phyloP scores from a whole-genome alignment of 2,888 invertebrate species.

The Lucinisca nassula region DNA sequence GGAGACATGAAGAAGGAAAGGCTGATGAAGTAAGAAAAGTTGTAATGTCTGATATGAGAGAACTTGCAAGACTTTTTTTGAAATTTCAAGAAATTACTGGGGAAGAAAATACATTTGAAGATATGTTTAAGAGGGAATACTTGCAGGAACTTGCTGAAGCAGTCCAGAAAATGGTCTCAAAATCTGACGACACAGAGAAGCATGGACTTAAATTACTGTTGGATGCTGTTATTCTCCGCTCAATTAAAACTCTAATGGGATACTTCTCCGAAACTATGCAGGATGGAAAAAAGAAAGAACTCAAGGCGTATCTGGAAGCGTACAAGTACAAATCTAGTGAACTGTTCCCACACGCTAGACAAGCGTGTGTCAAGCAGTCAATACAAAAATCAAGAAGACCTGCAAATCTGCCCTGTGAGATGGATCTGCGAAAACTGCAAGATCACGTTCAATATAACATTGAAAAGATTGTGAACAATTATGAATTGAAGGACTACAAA shows the following conservation, averaged over 20 bases:
- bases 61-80: constrained; percentile 29
- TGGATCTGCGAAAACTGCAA: background rate
- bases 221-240: constrained; percentile 20
- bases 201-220: constrained; percentile 35
- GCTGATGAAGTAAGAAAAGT: constrained; percentile 26
- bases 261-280: too few relatives aligned
- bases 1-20: constrained; percentile 34
- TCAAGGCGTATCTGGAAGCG: constrained; percentile 13
- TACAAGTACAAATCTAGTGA: constrained; percentile 24
- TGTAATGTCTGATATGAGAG: constrained; percentile 39
- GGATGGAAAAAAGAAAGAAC: constrained; percentile 25
- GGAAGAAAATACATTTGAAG: constrained; percentile 17
- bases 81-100: background rate
- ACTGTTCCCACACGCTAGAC: constrained; percentile 30
- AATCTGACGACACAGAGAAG: constrained; percentile 15
- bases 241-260: constrained; percentile 20
- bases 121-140: constrained; percentile 23
- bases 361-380: constrained; percentile 17
- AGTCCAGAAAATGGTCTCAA: constrained; percentile 1
- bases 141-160: constrained; percentile 21
- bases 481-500: constrained; percentile 24
- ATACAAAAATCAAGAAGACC: constrained; percentile 13
- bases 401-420: background rate
- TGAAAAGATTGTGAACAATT: constrained; percentile 7
- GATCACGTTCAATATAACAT: constrained; percentile 25